Evolutionary conservation across 2,888 invertebrate genomes (phyloP), one percentile per base, ranked within the genome.

Genomic region (Carcina quercana): DNA sequence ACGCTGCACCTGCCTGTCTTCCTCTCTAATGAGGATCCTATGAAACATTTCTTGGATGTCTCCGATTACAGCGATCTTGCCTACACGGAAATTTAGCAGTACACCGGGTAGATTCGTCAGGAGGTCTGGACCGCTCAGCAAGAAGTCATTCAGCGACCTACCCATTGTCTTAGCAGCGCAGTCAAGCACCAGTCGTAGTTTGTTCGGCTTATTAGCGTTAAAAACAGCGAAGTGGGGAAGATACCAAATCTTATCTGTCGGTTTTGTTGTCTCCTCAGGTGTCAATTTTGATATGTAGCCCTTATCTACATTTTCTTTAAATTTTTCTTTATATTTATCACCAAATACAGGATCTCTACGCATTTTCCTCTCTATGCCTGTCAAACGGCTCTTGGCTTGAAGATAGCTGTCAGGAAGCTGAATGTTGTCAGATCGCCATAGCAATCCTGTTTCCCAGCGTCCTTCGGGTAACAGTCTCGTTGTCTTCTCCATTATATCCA

Each of bases 51-150:
- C 29, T 10, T 29, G 29, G 2, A 53, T 48, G 35, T 56, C 53
- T 0, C 39, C 56, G 11, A 25, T 45, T 8, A 67, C 41, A 3
- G 55, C 66, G 3, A 59, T 34, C 15, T 35, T 37, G 5, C 46
- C 37, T 33, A 53, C 44, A 28, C 63, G 32, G 25, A 67, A 68
- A 1, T 52, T 45, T 34, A 56, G 44, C 11, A 68, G 13, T 1
- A 63, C 45, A 3, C 53, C 51, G 1, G 47, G 14, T 25, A 67
- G 30, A 7, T 56, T 43, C 7, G 38, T 34, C 3, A 50, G 29
- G 1, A 50, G 15, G 29, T 52, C 49, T 1, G 53, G 45, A 2
- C 54, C 47, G 2, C 35, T 15, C 3, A 46, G 21, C 7, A 39
- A 25, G 8, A 21, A 17, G 17, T 32, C 33, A 27, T 39, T 39